Evolutionary conservation across 2,888 invertebrate species (phyloP), one percentile per base, ranked within the genome.

Genomic region (Molanna angustata): DNA sequence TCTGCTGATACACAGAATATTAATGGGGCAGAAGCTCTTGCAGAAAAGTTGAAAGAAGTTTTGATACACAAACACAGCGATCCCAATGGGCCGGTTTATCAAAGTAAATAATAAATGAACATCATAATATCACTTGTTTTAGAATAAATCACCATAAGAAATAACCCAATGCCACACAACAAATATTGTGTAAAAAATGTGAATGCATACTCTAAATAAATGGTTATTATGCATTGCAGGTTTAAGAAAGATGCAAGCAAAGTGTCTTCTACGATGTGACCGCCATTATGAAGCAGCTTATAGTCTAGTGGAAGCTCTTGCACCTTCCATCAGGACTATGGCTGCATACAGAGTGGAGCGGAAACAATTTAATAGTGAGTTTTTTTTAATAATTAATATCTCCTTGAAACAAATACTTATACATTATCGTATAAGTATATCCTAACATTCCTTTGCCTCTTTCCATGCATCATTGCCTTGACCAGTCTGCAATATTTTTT

Each of bases 61-160:
- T 49, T 58, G 42, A 39, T 41, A 6, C 11, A 39, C 6, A 50
- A 51, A 37, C 44, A 31, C 2, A 48, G 53, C 17, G 58, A 58
- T 51, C 76, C 75, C 1, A 72, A 66, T 60, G 73, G 71, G 45
- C 67, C 71, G 0, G 75, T 76, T 63, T 77, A 77, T 61, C 72
- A 76, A 64, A 71, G 77, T 76, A 64, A 70, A 70, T 58, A 18
- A n/a, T n/a, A n/a, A n/a, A n/a, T n/a, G n/a, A n/a, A n/a, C n/a
- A n/a, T n/a, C n/a, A n/a, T n/a, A n/a, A n/a, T n/a, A n/a, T n/a
- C n/a, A n/a, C n/a, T n/a, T n/a, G n/a, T n/a, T n/a, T n/a, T n/a
- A n/a, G n/a, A n/a, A n/a, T n/a, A n/a, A n/a, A n/a, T n/a, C n/a
- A n/a, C n/a, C n/a, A n/a, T n/a, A n/a, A n/a, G n/a, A n/a, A n/a